These are phyloP conservation scores for Merodon equestris DNA, from an alignment of 2,888 invertebrate species.

Conservation along the genomic window DNA sequence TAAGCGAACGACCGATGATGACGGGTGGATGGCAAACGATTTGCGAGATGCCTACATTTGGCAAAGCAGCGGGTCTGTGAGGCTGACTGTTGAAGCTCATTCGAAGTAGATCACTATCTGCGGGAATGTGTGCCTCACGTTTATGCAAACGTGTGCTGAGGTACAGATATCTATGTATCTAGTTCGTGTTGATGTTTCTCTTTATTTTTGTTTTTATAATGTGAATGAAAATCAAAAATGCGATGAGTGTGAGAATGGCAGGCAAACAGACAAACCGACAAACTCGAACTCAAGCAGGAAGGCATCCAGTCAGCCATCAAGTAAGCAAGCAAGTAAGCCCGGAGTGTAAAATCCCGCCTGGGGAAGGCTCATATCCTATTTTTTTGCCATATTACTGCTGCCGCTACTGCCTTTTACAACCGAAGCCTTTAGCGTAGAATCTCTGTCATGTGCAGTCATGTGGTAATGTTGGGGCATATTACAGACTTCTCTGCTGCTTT, in stretches of 20 bases:
- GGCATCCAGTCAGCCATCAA: background rate
- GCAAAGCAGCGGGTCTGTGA: too few species aligned
- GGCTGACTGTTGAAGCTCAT: constrained; percentile 8
- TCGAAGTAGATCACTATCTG: constrained; percentile 62
- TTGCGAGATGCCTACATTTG: too few species aligned
- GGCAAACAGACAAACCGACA: background rate
- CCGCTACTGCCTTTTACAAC: constrained; percentile 54
- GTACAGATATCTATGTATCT: too few species aligned
- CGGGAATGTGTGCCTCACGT: constrained; percentile 29
- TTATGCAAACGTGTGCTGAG: constrained; percentile 20
- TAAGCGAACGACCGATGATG: too few species aligned
- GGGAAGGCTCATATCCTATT: constrained; percentile 41
- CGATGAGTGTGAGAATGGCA: constrained; percentile 59
- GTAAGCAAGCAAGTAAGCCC: constrained; percentile 12
- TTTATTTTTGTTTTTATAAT: constrained; percentile 23
- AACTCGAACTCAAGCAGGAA: constrained; percentile 3
- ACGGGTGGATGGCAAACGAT: too few species aligned
- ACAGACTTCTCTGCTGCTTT: constrained; percentile 62
- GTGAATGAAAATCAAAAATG: constrained; percentile 60
- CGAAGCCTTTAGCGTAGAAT: constrained; percentile 62
- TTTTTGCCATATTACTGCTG: constrained; percentile 7
- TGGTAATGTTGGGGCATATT: constrained; percentile 66
- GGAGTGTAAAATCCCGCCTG: constrained; percentile 49
- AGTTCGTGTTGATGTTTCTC: constrained; percentile 59
- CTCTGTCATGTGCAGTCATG: constrained; percentile 68